Evolutionary conservation across 2,797 vertebrate genomes (phyloP).

Genomic region (Crypturellus tataupa): DNA sequence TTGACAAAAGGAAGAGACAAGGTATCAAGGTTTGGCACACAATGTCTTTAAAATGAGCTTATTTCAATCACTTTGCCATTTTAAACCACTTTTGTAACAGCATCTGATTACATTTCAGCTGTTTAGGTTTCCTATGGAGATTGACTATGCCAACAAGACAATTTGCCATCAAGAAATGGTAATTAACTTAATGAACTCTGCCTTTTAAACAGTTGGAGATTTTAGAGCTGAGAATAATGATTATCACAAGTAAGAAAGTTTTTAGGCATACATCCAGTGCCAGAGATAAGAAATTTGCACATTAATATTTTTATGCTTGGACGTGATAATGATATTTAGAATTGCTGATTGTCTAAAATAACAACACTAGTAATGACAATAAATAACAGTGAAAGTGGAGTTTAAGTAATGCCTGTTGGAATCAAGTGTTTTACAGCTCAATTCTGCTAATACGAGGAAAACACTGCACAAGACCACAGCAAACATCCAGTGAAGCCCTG

Average conservation of each 20-base stretch:
- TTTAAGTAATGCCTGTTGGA: constrained; percentile 14
- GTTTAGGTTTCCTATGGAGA: constrained; percentile 46
- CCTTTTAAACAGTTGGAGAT: constrained; percentile 68
- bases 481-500: constrained; percentile 14
- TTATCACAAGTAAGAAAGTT: constrained; percentile 38
- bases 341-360: constrained; percentile 32
- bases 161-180: constrained; percentile 67
- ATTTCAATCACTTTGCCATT: constrained; percentile 34
- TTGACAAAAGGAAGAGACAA: constrained; percentile 60
- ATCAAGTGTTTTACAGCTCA: constrained; percentile 30
- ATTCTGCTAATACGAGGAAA: constrained; percentile 38
- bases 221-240: constrained; percentile 48
- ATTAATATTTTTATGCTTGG: not conserved
- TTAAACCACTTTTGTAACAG: not conserved
- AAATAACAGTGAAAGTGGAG: constrained; percentile 35
- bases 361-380: constrained; percentile 43
- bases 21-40: not conserved
- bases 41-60: not conserved
- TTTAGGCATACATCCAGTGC: constrained; percentile 36
- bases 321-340: not conserved
- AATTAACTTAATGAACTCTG: constrained; percentile 76
- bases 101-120: constrained; percentile 59
- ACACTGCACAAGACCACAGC: not conserved
- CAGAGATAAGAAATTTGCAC: constrained; percentile 52
- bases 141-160: constrained; percentile 45